Evolutionary conservation across 2,888 invertebrate species (phyloP).

Genomic region (Papilio elwesi): DNA sequence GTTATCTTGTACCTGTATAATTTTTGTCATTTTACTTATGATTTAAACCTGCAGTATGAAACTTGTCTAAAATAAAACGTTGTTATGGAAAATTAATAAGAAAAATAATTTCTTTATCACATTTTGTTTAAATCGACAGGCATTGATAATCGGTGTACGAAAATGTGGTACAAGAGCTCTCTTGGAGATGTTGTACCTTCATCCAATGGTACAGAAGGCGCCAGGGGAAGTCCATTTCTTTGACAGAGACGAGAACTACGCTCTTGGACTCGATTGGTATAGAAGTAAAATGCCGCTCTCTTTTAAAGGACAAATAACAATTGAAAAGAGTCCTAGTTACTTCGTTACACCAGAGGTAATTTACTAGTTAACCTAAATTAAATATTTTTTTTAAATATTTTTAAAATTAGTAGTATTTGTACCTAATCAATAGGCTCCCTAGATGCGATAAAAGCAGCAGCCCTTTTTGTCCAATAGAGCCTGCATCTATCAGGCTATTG

Average conservation of each 20-base stretch:
- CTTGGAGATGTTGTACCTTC: conserved; percentile 97
- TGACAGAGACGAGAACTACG: conserved; percentile 96
- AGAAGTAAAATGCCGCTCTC: conserved; percentile 97
- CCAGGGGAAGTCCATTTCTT: conserved; percentile 98
- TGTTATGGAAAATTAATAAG: too few relatives aligned
- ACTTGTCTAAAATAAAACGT: too few relatives aligned
- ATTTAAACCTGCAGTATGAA: too few relatives aligned
- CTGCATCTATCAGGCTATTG: too few relatives aligned
- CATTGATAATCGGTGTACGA: conserved; percentile 96
- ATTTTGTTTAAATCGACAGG: conserved; percentile 71
- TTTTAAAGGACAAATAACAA: conserved; percentile 95
- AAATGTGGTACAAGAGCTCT: conserved; percentile 98
- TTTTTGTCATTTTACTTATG: too few relatives aligned
- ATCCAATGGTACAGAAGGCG: conserved; percentile 96
- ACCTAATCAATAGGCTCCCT: too few relatives aligned
- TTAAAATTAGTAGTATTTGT: too few relatives aligned
- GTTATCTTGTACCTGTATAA: too few relatives aligned
- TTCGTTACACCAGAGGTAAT: conserved; percentile 96
- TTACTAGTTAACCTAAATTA: conserved; percentile 49
- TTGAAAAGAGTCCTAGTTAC: conserved; percentile 99
- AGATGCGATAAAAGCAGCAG: too few relatives aligned
- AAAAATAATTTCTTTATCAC: not conserved
- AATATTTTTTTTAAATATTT: too few relatives aligned
- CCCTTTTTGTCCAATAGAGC: too few relatives aligned
- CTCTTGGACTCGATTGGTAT: conserved; percentile 97